Evolutionary conservation across 2,888 invertebrate genomes (phyloP).

Genomic region (Fragum fragum): DNA sequence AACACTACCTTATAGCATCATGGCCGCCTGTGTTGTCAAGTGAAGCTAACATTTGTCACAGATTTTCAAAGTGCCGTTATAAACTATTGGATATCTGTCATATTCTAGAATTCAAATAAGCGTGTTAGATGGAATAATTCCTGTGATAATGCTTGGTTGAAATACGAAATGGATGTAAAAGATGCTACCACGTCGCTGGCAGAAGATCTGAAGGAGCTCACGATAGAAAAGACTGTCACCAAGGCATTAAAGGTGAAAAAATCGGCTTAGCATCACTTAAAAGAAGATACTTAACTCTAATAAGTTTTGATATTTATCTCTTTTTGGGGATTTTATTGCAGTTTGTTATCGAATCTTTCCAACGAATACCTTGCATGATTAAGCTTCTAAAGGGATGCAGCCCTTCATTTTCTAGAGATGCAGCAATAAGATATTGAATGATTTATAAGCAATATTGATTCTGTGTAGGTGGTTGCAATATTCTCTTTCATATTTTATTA

Average conservation of each 20-base stretch:
- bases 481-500: neutral
- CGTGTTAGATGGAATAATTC: slow-evolving; percentile 31
- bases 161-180: slow-evolving; percentile 65
- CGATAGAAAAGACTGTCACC: slow-evolving; percentile 73
- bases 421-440: neutral
- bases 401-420: neutral
- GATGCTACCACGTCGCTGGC: slow-evolving; percentile 78
- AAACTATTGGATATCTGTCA: slow-evolving; percentile 30
- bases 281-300: neutral
- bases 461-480: neutral
- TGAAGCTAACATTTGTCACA: slow-evolving; percentile 74
- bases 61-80: slow-evolving; percentile 31
- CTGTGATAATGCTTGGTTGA: slow-evolving; percentile 52
- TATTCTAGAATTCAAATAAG: slow-evolving; percentile 14
- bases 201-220: slow-evolving; percentile 78
- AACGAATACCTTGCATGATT: too few species aligned
- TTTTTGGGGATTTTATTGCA: too few species aligned
- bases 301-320: too few species aligned
- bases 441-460: slow-evolving; percentile 12
- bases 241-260: slow-evolving; percentile 75
- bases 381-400: too few species aligned
- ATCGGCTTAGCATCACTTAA: neutral
- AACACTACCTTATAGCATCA: slow-evolving; percentile 70
- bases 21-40: slow-evolving; percentile 81
- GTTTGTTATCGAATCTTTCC: too few species aligned